Conservation (phyloP, 2,888 invertebrate species). For the Folsomia candida region DNA sequence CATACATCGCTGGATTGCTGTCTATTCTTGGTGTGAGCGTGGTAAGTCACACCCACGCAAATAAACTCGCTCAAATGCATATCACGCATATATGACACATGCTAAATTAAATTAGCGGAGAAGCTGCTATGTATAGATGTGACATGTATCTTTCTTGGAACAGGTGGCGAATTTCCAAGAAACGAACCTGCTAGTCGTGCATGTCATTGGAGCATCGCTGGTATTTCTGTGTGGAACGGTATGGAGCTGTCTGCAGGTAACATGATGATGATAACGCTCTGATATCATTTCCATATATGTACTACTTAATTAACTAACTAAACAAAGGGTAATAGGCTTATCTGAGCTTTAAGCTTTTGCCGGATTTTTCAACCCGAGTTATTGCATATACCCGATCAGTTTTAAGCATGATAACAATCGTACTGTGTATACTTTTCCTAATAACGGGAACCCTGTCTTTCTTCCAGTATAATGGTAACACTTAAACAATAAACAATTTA, state of each 20-base stretch:
- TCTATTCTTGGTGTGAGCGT: conserved; percentile 67
- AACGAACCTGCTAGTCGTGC: conserved; percentile 66
- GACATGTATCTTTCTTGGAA: background rate
- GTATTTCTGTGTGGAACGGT: conserved; percentile 75
- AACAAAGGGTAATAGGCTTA: conserved; percentile 21
- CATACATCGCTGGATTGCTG: conserved; percentile 62
- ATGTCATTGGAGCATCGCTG: conserved; percentile 66
- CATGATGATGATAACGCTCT: background rate
- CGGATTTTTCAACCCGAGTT: conserved; percentile 21
- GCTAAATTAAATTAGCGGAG: too few species aligned
- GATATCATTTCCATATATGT: background rate
- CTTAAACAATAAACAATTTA: too few species aligned
- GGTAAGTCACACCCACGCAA: too few species aligned
- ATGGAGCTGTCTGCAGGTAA: conserved; percentile 74
- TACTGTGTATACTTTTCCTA: conserved; percentile 31
- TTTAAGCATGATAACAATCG: conserved; percentile 23
- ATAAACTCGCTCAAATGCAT: too few species aligned
- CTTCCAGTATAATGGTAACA: conserved; percentile 35
- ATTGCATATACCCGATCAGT: conserved; percentile 43
- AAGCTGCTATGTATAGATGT: background rate
- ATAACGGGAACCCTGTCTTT: conserved; percentile 25
- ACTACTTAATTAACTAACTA: background rate
- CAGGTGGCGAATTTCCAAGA: conserved; percentile 68
- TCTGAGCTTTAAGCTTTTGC: conserved; percentile 35
- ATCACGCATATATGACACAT: too few species aligned